phyloP scores from a whole-genome alignment of 64 coral and sea anemone genomes.

The Trachythela sp. region DNA sequence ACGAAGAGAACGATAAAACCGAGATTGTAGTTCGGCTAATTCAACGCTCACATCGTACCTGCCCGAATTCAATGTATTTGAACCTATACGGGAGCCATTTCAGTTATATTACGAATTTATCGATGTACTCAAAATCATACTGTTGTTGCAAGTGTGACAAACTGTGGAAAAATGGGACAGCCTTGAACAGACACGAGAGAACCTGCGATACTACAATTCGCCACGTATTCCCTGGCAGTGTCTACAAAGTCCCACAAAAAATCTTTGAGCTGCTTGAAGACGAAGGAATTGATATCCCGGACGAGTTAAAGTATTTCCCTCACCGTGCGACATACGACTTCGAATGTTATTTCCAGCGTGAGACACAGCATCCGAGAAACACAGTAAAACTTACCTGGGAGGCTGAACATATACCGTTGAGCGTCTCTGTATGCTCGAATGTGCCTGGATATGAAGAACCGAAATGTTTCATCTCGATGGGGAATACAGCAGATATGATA shows the following conservation, averaged over 20 bases:
- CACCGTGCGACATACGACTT: constrained; percentile 18
- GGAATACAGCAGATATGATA: neutral
- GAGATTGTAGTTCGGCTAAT: neutral
- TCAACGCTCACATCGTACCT: neutral
- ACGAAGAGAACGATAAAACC: neutral
- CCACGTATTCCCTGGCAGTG: constrained; percentile 17
- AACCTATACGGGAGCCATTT: constrained; percentile 60
- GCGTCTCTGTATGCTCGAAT: no score
- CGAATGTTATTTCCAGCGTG: neutral
- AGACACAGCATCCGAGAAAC: neutral
- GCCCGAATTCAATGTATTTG: neutral
- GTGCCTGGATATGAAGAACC: constrained; percentile 3
- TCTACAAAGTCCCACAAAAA: neutral
- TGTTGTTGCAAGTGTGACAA: constrained; percentile 47
- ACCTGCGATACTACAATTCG: constrained; percentile 32
- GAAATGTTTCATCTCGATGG: neutral
- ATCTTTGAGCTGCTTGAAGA: constrained; percentile 30
- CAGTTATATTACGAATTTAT: constrained; percentile 40
- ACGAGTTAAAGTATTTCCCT: neutral
- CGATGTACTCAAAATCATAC: constrained; percentile 50
- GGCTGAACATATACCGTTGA: no score
- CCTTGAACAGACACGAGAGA: neutral
- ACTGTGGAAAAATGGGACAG: constrained; percentile 38
- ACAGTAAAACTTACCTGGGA: neutral
- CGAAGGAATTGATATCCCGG: neutral